These are phyloP conservation scores for Prochilodus magdalenae DNA, from an alignment of 2,113 vertebrate species.

Conservation along the genomic window DNA sequence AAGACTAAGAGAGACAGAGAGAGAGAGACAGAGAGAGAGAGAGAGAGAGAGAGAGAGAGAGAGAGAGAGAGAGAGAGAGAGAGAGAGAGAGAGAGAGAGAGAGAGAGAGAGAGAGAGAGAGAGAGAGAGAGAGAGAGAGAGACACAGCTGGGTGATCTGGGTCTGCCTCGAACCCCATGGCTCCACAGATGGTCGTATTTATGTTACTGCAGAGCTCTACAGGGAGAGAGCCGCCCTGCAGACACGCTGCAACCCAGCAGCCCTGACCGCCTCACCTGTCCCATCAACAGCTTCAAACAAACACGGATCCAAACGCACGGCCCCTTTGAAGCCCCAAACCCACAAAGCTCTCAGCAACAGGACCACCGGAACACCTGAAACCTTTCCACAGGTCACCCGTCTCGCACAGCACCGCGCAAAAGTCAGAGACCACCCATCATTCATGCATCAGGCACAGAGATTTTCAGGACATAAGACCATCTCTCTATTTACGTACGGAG, in stretches of 20 bases:
- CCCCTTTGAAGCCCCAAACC: neutral
- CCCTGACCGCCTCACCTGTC: neutral
- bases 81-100: neutral
- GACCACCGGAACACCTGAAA: neutral
- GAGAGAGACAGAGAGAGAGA: neutral
- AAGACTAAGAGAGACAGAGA: slow-evolving; percentile 79
- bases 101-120: neutral
- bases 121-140: neutral
- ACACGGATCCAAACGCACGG: neutral
- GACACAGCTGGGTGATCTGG: neutral
- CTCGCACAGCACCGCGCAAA: no score
- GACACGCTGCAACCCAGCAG: neutral
- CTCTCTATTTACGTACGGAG: no score
- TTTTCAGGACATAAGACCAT: no score
- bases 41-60: neutral
- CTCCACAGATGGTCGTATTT: neutral
- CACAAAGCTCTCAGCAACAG: neutral
- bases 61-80: neutral
- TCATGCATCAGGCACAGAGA: no score
- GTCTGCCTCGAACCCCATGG: neutral
- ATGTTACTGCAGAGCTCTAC: neutral
- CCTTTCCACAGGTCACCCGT: neutral
- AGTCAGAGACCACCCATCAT: no score
- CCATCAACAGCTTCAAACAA: neutral
- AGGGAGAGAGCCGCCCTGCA: neutral